Base-by-base conservation (phyloP, 2,888 invertebrate genomes). In the Globia sparganii region DNA sequence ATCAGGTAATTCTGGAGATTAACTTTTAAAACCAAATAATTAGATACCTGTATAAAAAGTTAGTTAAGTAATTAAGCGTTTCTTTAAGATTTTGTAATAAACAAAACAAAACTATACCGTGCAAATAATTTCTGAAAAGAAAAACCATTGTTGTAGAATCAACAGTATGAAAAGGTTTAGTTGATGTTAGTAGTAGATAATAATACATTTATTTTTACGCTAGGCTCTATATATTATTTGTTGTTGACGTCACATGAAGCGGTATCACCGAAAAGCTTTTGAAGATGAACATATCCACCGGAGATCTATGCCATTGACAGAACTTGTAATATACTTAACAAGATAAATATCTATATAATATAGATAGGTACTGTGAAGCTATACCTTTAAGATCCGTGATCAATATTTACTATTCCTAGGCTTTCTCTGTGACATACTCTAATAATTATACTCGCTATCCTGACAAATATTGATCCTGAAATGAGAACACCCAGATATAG, bases 401-500 rank as follows among this genome's bases (percentile, higher is more conserved):
- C 69, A 80, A 86, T 85, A 77, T 86, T 86, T 84, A 71, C 75
- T 65, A 71, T 75, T 70, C 67, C 78, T 83, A 75, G 72, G 77
- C 67, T 68, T 79, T 75, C 74, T 67, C 62, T 68, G 61, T 46
- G 31, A 49, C 61, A 76, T 53, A 62, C 68, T n/a, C n/a, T n/a
- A n/a, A 25, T 61, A 79, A 71, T 72, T 72, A 82, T 68, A 73
- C 64, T 75, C 69, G 69, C 61, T n/a, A 59, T 53, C 40, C 34
- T 56, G 64, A 43, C 75, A 66, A 84, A 87, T 86, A 86, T 86
- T 87, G 70, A 80, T 82, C 49, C 4, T 62, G 72, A 71, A 78
- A 85, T 78, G 56, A 72, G 69, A 80, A 79, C 65, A 74, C n/a
- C 43, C 59, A 56, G 67, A 62, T 37, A 46, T 46, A 40, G 21